phyloP scores from a whole-genome alignment of 2,888 invertebrate species.

The Luperina nickerlii region DNA sequence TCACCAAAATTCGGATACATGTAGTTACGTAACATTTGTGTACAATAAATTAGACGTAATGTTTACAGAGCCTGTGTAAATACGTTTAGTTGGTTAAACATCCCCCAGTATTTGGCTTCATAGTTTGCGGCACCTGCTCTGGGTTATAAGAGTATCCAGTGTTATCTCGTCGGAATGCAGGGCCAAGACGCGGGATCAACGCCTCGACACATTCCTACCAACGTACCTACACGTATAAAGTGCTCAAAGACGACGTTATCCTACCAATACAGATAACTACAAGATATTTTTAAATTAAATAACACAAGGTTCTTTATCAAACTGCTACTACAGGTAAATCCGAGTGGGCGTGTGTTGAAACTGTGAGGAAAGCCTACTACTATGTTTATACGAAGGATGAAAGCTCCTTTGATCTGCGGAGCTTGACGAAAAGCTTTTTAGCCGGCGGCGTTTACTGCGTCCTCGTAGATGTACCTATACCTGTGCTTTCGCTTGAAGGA shows the following conservation, averaged over 20 bases:
- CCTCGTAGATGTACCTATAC: slow-evolving; percentile 54
- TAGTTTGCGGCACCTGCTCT: slow-evolving; percentile 74
- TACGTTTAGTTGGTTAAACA: slow-evolving; percentile 77
- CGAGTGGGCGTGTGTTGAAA: slow-evolving; percentile 42
- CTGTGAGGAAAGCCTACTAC: slow-evolving; percentile 40
- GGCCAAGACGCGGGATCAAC: slow-evolving; percentile 70
- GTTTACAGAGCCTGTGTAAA: slow-evolving; percentile 75
- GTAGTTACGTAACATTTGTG: slow-evolving; percentile 69
- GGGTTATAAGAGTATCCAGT: slow-evolving; percentile 50
- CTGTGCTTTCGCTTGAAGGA: slow-evolving; percentile 64
- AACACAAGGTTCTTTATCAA: slow-evolving; percentile 57
- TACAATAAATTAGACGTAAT: slow-evolving; percentile 76
- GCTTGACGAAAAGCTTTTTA: slow-evolving; percentile 73
- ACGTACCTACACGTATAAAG: slow-evolving; percentile 68
- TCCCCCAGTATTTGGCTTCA: slow-evolving; percentile 75
- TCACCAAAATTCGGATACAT: slow-evolving; percentile 68
- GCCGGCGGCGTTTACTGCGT: slow-evolving; percentile 60
- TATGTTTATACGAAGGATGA: slow-evolving; percentile 67
- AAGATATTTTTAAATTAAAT: slow-evolving; percentile 71
- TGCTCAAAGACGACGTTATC: slow-evolving; percentile 63
- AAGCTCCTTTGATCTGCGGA: slow-evolving; percentile 73
- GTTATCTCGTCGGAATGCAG: slow-evolving; percentile 81
- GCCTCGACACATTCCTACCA: slow-evolving; percentile 75
- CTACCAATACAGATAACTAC: slow-evolving; percentile 58
- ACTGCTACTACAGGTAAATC: slow-evolving; percentile 56